Base-by-base conservation (phyloP, 2,888 invertebrate species). In the Drosophila lutescens region DNA sequence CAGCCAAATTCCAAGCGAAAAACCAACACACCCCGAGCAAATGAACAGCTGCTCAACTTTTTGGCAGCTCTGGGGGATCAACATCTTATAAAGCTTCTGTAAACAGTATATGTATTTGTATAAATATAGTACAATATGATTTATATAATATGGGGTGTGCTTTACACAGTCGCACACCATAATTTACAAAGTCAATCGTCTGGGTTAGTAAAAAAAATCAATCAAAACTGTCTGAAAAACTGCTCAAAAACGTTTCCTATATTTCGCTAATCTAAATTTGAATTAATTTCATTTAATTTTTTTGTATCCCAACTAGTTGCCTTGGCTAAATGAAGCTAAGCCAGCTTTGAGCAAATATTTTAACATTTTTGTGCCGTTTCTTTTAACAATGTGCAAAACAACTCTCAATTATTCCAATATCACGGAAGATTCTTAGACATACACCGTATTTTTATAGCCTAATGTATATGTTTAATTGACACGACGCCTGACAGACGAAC, bases 31-130 rank as follows among this genome's bases (percentile, higher is more conserved):
- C 63, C 6, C 9, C 17, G 9, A 17, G 23, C 44, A 55, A 55
- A 56, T 66, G 65, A 78, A 66, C 78, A 80, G 81, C 79, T 80
- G 81, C 55, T 61, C 17, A 34, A 50, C 43, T 50, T 44, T 58
- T 51, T 41, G 36, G 47, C 17, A 49, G 36, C 43, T 58, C 17
- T n/a, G 8, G 38, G 62, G 20, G 47, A 47, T 62, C 62, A 23
- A 55, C 26, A 30, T 30, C 26, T 49, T 49, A 49, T 8, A 4
- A 7, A 12, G 20, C 34, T 20, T 55, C 10, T 55, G 30, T 17
- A 55, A 55, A 55, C 43, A 55, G 46, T 41, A 47, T 38, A 60
- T 61, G 17, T 62, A 34, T 62, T 62, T 65, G 17, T 63, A 63
- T 63, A 63, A 63, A 63, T 63, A 56, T 56, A 36, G 34, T 15